These are phyloP conservation scores for Nomada flava DNA, from an alignment of 2,888 invertebrate genomes.

Conservation along the genomic window DNA sequence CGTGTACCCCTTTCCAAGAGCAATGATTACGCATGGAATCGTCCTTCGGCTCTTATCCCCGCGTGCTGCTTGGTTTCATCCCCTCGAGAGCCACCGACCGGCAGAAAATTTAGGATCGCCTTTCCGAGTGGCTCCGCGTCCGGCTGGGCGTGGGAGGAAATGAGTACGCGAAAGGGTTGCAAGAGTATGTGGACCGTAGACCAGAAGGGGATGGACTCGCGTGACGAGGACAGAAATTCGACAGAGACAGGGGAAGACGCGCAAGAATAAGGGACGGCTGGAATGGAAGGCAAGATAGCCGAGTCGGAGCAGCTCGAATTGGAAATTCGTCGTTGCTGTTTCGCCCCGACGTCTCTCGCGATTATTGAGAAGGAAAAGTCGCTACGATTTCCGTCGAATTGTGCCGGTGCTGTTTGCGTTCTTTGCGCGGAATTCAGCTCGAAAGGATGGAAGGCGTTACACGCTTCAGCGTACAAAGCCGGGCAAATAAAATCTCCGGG, in stretches of 20 bases:
- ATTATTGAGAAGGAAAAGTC: conserved; percentile 18
- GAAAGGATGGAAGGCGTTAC: conserved; percentile 33
- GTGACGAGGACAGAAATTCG: conserved; percentile 21
- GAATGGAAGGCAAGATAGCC: background rate
- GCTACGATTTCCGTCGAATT: background rate
- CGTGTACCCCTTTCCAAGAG: conserved; percentile 47
- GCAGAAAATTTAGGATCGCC: conserved; percentile 62
- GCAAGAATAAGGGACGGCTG: no score
- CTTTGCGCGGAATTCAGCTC: background rate
- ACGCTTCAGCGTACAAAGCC: conserved; percentile 36
- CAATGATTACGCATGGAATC: conserved; percentile 53
- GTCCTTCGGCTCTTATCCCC: conserved; percentile 33
- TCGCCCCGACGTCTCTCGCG: background rate
- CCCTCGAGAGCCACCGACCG: conserved; percentile 20
- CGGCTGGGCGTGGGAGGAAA: conserved; percentile 54
- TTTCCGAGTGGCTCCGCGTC: conserved; percentile 56
- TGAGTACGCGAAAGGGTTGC: conserved; percentile 41
- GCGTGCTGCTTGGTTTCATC: conserved; percentile 26
- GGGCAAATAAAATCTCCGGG: conserved; percentile 55
- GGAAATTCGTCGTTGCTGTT: conserved; percentile 7
- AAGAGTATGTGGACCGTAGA: background rate
- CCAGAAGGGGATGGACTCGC: conserved; percentile 18
- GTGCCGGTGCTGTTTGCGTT: background rate
- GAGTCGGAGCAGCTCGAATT: background rate
- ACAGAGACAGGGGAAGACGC: background rate